phyloP scores from a whole-genome alignment of 2,113 vertebrate species.

The Merops nubicus region DNA sequence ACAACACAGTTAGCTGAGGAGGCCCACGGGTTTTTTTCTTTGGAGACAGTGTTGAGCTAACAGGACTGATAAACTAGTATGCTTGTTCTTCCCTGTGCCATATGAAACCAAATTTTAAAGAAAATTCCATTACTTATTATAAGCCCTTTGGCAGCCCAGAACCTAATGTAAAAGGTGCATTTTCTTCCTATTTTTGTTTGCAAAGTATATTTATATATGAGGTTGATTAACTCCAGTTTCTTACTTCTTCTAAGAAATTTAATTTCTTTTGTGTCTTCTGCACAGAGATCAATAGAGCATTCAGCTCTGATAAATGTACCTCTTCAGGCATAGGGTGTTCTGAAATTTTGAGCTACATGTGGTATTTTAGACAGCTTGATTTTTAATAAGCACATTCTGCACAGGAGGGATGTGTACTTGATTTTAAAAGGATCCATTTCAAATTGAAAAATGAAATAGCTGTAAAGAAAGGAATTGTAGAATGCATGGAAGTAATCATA shows the following conservation, averaged over 20 bases:
- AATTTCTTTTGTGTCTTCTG: slow-evolving; percentile 7
- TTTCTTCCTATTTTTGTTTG: neutral
- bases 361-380: neutral
- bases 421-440: neutral
- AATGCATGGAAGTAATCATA: neutral
- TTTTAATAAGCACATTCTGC: neutral
- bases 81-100: neutral
- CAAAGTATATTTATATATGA: neutral
- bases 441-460: neutral
- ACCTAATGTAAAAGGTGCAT: neutral
- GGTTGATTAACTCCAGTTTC: neutral
- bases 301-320: neutral
- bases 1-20: neutral
- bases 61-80: neutral
- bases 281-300: neutral
- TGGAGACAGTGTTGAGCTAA: neutral
- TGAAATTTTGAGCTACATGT: neutral
- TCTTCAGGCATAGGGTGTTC: neutral
- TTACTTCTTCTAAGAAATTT: no score
- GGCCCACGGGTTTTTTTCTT: neutral
- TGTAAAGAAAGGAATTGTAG: neutral
- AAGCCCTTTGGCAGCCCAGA: neutral
- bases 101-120: neutral
- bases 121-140: neutral
- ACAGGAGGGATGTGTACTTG: neutral